Evolutionary conservation across 2,888 invertebrate genomes (phyloP).

Genomic region (Spilarctia lutea): DNA sequence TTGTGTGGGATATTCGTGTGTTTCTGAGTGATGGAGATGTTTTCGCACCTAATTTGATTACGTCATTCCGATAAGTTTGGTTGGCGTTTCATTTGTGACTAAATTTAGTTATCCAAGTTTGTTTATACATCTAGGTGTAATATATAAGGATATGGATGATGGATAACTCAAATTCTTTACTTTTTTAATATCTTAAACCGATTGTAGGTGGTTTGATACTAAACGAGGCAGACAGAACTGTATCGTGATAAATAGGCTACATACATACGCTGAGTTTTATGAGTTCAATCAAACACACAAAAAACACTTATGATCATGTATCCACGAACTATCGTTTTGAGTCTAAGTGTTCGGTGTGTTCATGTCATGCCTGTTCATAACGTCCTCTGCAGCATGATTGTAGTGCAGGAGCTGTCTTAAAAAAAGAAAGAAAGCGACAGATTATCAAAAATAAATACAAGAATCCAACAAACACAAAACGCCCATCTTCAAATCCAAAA

Average conservation of each 20-base stretch:
- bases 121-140: neutral
- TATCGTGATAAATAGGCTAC: too few relatives aligned
- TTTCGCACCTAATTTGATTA: constrained; percentile 23
- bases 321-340: neutral
- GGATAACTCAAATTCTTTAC: neutral
- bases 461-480: constrained; percentile 10
- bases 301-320: neutral
- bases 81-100: neutral
- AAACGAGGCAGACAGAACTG: neutral
- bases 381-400: neutral
- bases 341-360: neutral
- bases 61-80: constrained; percentile 6
- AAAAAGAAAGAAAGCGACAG: neutral
- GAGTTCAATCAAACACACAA: neutral
- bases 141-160: neutral
- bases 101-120: neutral
- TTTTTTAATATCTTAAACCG: neutral
- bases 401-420: neutral
- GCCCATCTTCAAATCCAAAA: constrained; percentile 26
- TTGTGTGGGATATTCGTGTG: constrained; percentile 31
- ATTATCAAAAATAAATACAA: constrained; percentile 6
- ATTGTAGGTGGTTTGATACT: neutral
- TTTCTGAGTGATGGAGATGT: constrained; percentile 16
- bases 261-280: neutral
- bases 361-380: neutral